These are phyloP conservation scores for Chrysochloris asiatica DNA, from an alignment of 2,113 vertebrate genomes.

Conservation along the genomic window DNA sequence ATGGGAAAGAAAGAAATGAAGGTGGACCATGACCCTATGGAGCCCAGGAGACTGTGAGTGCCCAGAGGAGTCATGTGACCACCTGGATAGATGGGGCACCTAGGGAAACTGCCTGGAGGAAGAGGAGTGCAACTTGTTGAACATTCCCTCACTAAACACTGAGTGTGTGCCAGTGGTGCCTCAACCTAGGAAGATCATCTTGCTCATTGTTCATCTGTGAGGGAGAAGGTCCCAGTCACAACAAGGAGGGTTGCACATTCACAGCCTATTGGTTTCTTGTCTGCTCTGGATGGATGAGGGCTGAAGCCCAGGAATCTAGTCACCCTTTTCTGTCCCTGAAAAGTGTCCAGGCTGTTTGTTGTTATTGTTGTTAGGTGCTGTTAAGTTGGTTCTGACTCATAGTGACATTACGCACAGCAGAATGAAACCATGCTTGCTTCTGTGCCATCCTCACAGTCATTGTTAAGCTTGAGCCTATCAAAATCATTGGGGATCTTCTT, in stretches of 20 bases:
- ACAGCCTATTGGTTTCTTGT: neutral
- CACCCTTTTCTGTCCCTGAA: neutral
- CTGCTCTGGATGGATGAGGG: neutral
- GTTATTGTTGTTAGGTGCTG: too few relatives aligned
- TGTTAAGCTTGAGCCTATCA: too few relatives aligned
- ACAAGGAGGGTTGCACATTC: neutral
- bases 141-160: neutral
- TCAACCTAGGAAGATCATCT: rapidly evolving
- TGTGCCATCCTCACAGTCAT: too few relatives aligned
- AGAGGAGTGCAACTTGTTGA: neutral
- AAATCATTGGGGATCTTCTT: too few relatives aligned
- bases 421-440: too few relatives aligned
- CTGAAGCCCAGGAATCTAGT: too few relatives aligned
- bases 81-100: too few relatives aligned
- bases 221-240: neutral
- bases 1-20: neutral
- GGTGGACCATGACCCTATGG: neutral
- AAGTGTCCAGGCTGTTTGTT: neutral
- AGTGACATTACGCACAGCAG: too few relatives aligned
- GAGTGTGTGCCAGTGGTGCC: neutral
- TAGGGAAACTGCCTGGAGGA: neutral
- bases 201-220: neutral
- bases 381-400: too few relatives aligned
- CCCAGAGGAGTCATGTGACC: neutral
- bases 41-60: neutral